Evolutionary conservation across 2,888 invertebrate genomes (phyloP).

Genomic region (Chaetogeoica ovagalla): DNA sequence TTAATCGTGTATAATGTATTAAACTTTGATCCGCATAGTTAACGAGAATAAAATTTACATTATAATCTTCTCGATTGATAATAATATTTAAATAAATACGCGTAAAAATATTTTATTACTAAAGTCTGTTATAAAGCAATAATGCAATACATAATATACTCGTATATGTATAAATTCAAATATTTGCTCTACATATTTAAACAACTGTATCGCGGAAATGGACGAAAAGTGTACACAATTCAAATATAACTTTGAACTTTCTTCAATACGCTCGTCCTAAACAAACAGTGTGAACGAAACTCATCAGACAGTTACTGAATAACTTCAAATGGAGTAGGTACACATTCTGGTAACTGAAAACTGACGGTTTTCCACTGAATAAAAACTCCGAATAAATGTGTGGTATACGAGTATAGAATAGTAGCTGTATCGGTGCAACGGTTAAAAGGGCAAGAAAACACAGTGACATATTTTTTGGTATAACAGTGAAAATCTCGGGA

Average conservation of each 20-base stretch:
- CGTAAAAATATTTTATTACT: too few species aligned
- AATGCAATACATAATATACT: neutral
- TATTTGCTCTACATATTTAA: neutral
- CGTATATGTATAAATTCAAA: neutral
- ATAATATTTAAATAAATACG: too few species aligned
- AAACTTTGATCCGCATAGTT: too few species aligned
- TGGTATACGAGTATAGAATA: neutral
- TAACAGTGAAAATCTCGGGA: neutral
- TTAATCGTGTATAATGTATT: too few species aligned
- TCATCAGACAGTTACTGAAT: neutral
- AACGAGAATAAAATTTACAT: too few species aligned
- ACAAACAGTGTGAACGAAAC: conserved; percentile 2
- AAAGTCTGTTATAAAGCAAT: too few species aligned
- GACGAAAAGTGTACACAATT: neutral
- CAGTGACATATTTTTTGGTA: conserved; percentile 2
- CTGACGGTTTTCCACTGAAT: neutral
- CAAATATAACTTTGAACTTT: conserved; percentile 9
- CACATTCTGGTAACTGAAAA: too few species aligned
- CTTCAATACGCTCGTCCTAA: neutral
- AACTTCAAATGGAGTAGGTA: neutral
- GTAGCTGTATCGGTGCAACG: too few species aligned
- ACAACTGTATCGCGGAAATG: neutral
- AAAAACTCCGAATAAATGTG: neutral
- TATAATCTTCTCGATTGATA: too few species aligned
- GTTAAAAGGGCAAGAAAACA: neutral